phyloP scores from a whole-genome alignment of 2,888 invertebrate genomes.

The Eurytoma californica region DNA sequence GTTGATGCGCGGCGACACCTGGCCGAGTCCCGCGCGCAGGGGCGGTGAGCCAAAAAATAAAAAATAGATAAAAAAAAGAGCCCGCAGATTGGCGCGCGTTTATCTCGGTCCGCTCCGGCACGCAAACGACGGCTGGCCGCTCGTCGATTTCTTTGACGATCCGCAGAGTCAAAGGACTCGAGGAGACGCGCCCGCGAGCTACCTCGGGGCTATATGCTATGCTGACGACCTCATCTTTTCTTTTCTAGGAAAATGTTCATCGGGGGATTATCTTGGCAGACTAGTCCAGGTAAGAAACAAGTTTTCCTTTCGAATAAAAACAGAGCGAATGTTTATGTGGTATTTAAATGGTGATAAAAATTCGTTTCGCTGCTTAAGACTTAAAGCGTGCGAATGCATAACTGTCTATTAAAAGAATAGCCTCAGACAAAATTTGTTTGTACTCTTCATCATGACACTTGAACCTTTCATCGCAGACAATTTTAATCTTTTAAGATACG shows the following conservation, averaged over 20 bases:
- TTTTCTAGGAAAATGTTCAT: slow-evolving; percentile 99
- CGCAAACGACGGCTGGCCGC: neutral
- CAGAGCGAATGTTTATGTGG: no score
- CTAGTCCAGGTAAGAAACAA: slow-evolving; percentile 93
- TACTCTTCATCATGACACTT: no score
- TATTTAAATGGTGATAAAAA: no score
- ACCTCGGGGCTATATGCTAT: slow-evolving; percentile 59
- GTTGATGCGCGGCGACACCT: slow-evolving; percentile 29
- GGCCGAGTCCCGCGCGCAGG: slow-evolving; percentile 2
- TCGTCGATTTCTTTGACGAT: neutral
- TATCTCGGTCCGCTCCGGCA: neutral
- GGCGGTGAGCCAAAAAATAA: slow-evolving; percentile 7
- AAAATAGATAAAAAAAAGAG: slow-evolving; percentile 11
- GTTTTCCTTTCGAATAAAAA: no score
- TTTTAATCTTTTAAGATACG: no score
- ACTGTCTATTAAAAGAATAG: no score
- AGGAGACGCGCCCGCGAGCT: slow-evolving; percentile 35
- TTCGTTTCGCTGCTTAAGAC: no score
- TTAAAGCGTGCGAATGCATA: no score
- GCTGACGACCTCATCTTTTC: slow-evolving; percentile 74
- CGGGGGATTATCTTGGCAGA: slow-evolving; percentile 99
- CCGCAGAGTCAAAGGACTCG: neutral
- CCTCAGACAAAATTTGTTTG: no score
- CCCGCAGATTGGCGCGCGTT: neutral
- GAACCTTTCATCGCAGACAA: no score